Conservation (phyloP, 2,797 vertebrate species). For the Rhabdophis nuchalis region DNA sequence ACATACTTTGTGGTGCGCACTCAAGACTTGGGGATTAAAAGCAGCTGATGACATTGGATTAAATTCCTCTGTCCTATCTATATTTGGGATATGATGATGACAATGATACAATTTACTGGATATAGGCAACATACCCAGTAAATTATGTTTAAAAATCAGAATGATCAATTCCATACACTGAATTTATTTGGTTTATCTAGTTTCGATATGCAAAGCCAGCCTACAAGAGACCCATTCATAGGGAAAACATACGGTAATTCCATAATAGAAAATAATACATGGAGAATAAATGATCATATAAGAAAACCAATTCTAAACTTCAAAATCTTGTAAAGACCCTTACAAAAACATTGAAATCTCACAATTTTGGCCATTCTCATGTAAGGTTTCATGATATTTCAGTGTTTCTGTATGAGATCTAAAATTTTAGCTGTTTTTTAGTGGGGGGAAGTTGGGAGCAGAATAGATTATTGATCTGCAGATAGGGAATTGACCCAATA, state of each 20-base stretch:
- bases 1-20: neutral
- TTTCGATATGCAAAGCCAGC: neutral
- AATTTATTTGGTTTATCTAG: neutral
- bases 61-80: neutral
- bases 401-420: neutral
- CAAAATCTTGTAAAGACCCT: neutral
- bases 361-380: neutral
- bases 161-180: neutral
- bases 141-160: neutral
- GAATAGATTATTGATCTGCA: neutral
- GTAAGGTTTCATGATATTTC: neutral
- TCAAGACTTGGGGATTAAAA: neutral
- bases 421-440: neutral
- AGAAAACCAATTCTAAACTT: neutral
- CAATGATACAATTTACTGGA: neutral
- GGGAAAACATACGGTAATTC: neutral
- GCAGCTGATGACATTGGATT: neutral
- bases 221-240: neutral
- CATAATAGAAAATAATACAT: neutral
- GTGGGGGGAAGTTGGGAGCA: neutral
- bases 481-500: neutral
- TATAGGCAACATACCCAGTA: neutral
- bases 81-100: neutral
- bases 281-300: neutral
- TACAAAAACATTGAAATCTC: neutral